Base-by-base conservation (phyloP, 2,113 vertebrate genomes). In the Cavia aperea region DNA sequence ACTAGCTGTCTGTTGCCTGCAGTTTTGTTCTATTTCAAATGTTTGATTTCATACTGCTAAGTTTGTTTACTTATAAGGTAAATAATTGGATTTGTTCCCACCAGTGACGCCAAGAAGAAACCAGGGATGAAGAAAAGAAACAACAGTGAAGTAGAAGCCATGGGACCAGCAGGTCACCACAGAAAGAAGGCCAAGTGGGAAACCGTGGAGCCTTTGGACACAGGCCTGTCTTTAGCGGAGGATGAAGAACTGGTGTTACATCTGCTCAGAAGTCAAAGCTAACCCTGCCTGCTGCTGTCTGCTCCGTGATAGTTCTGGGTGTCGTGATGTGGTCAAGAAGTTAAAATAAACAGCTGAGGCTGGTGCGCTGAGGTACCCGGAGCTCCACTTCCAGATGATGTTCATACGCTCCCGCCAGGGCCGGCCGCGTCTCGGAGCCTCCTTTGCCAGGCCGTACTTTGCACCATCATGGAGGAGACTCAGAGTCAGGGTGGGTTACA, bases 181-280 rank as follows among this genome's bases (percentile, higher is more conserved):
- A 97, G 94, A 87, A 98, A 98, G 97, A 98, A 98, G 95, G 89
- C 60, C n/a, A 97, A 93, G 88, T 94, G 96, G 78, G 97, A 97
- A 78, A 16, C 89, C 4, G 63, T 39, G 79, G 96, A 97, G 89
- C 97, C 98, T 5, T 95, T 99, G 97, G 98, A 99, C 96, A 99
- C 98, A 1, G 98, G 98, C 43, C 98, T 99, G 89, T 98, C 98
- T 26, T 95, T 99, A 94, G 98, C 98, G 66, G 98, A 99, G 95
- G 98, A 99, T 83, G 98, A 99, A 95, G 98, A 98, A 73, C 97
- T 99, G 92, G 98, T 98, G 81, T 95, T 99, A 72, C 98, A 97
- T 96, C 97, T 99, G 88, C 98, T 99, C 88, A 98, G 93, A 92
- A 98, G 94, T 97, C 97, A 92, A 49, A 98, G 82, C 83, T 98